Base-by-base conservation (phyloP, 2,113 vertebrate genomes). In the Alexandromys fortis region DNA sequence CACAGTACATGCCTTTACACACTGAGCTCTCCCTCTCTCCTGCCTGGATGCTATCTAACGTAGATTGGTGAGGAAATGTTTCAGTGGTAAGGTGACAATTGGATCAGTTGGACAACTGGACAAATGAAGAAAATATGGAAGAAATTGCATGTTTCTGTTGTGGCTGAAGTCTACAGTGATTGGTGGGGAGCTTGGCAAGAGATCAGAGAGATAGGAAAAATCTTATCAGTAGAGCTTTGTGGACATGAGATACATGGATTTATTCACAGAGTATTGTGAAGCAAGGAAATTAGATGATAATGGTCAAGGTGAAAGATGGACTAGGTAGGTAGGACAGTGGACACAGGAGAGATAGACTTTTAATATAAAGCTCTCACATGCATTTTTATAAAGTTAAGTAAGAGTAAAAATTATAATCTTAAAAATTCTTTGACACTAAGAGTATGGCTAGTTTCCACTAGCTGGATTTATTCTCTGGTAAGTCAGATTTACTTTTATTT, bases 21-120 rank as follows among this genome's bases (percentile, higher is more conserved):
- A 63, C 24, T 63, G n/a, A 85, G 14, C 82, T 63, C 10, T 65
- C 82, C 45, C 1, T 63, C 14, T 85, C 82, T 8, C 38, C 82
- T 65, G 61, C 28, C 38, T 28, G 85, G 45, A 45, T 94, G 49
- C 77, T 88, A 12, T 78, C 85, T 90, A 78, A 85, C 19, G 42
- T 88, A 58, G 63, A 7, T 92, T 86, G 63, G 17, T 92, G 61
- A 81, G 38, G 35, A 73, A 92, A 77, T 95, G 49, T 47, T 9
- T 83, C 83, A 86, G 5, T 94, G 79, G 61, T 94, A 89, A 86
- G 35, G 38, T 94, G 49, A 82, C 87, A 81, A 12, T 79, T 86
- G 12, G 88, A 76, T 70, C 92, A 91, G 8, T 42, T 82, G 67
- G 76, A 70, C 30, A 61, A 26, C 5, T 7, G 6, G 52, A 26